Percentiles rank a stretch among this genome's conserved stretches.
Evolutionary conservation across 2,113 vertebrate species (phyloP).

Genomic region (Oncorhynchus keta): DNA sequence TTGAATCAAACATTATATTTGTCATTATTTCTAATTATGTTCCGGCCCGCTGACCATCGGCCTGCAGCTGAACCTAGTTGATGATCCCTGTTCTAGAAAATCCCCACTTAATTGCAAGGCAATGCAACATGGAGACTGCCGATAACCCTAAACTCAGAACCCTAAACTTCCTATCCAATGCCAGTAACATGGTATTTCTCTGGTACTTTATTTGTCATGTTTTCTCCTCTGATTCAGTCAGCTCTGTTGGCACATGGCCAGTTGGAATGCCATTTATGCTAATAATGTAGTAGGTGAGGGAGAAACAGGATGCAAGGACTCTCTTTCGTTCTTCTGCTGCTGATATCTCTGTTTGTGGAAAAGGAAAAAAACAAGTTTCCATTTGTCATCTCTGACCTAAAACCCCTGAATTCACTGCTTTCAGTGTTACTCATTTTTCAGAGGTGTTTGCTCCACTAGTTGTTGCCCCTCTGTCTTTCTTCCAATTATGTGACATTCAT

Average conservation of each 20-base stretch:
- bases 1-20: too few species aligned
- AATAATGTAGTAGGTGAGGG: background rate
- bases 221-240: constrained; percentile 28
- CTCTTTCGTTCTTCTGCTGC: background rate
- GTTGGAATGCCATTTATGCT: background rate
- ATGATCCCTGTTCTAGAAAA: too few species aligned
- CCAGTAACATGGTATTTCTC: constrained; percentile 19
- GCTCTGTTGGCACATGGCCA: constrained; percentile 21
- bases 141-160: constrained; percentile 17
- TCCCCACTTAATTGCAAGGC: background rate
- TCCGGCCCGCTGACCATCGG: too few species aligned
- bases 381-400: background rate
- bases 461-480: background rate
- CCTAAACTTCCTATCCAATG: constrained; percentile 11
- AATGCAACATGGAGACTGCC: background rate
- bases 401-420: background rate
- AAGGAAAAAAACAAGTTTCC: background rate
- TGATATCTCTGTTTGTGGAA: background rate
- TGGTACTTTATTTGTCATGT: constrained; percentile 25
- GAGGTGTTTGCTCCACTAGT: background rate
- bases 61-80: too few species aligned
- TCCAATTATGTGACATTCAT: background rate
- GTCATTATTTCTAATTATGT: too few species aligned
- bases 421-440: background rate
- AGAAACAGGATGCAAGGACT: background rate